Conservation (phyloP, 2,888 invertebrate species). For the Heliothis peltigera region DNA sequence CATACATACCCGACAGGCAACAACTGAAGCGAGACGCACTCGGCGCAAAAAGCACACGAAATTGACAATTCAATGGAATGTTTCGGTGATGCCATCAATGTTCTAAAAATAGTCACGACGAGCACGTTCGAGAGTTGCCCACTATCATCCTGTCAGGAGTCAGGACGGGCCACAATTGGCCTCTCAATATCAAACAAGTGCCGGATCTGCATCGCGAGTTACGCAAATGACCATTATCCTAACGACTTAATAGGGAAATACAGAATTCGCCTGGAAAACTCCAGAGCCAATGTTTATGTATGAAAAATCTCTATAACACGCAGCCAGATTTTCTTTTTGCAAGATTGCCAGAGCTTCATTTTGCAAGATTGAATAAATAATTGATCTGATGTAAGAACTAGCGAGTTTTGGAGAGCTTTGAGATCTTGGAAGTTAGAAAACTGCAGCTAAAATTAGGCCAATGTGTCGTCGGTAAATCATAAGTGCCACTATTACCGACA, state of each 20-base stretch:
- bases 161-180: constrained; percentile 74
- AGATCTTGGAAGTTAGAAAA: constrained; percentile 50
- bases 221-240: constrained; percentile 62
- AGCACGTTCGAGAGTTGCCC: constrained; percentile 74
- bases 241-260: constrained; percentile 59
- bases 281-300: constrained; percentile 9
- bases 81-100: constrained; percentile 79
- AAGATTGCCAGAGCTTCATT: background rate
- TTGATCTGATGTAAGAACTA: background rate
- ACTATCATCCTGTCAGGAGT: constrained; percentile 80
- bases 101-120: constrained; percentile 84
- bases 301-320: constrained; percentile 2
- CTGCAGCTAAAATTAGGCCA: constrained; percentile 79
- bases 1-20: constrained; percentile 36
- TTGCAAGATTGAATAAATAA: background rate
- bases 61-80: constrained; percentile 79
- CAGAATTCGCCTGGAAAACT: constrained; percentile 41
- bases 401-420: constrained; percentile 2
- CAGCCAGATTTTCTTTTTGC: background rate
- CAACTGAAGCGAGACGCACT: constrained; percentile 64
- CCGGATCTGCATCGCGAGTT: constrained; percentile 62
- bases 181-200: constrained; percentile 69
- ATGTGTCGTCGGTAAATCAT: constrained; percentile 80
- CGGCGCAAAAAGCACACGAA: constrained; percentile 66
- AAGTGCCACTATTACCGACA: constrained; percentile 85